Conservation (phyloP, 2,888 invertebrate species). For the Diachrysia chrysitis region DNA sequence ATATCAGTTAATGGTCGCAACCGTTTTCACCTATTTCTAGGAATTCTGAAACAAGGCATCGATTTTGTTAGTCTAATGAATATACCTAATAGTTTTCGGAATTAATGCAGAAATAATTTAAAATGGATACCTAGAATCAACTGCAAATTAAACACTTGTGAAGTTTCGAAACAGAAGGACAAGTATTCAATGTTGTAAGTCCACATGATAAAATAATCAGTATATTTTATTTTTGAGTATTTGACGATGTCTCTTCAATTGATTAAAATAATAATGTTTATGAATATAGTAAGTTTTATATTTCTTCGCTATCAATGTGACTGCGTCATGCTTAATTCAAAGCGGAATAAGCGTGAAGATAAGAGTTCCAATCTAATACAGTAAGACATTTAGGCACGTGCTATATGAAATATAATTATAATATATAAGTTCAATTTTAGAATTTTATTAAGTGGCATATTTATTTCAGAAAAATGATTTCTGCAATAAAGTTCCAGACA, state of each 20-base stretch:
- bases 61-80: conserved; percentile 4
- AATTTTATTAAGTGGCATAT: no score
- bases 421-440: neutral
- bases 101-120: neutral
- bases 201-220: neutral
- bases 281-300: neutral
- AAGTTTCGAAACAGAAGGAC: neutral
- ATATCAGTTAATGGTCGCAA: neutral
- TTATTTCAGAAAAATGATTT: no score
- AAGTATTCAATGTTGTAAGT: no score
- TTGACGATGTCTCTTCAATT: no score
- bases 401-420: conserved; percentile 2
- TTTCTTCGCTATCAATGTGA: neutral
- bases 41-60: neutral
- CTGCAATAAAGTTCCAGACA: no score
- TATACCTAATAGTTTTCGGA: neutral
- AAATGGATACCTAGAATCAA: neutral
- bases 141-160: neutral
- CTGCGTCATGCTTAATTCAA: conserved; percentile 21
- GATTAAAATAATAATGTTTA: neutral
- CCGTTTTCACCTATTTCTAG: neutral
- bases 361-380: conserved; percentile 21
- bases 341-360: conserved; percentile 43
- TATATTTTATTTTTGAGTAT: no score
- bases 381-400: conserved; percentile 17